Percentiles rank a stretch among this genome's conserved stretches.
phyloP scores from a whole-genome alignment of 2,797 vertebrate genomes.

The Chaunax sp. region DNA sequence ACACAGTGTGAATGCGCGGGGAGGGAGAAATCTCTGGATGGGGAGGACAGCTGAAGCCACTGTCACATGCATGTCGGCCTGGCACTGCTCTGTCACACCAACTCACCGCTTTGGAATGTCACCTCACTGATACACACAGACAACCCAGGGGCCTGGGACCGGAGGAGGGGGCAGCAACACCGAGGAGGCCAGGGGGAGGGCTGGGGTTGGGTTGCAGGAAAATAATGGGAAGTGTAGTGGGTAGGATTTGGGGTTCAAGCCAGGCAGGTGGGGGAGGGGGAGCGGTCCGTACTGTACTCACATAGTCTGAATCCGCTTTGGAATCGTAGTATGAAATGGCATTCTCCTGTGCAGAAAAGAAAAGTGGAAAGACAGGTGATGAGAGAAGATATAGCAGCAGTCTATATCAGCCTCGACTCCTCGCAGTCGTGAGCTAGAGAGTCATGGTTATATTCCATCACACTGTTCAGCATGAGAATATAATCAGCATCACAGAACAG shows the following conservation, averaged over 20 bases:
- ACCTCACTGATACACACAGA: conserved; percentile 73
- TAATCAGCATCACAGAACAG: conserved; percentile 84
- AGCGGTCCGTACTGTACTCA: conserved; percentile 85
- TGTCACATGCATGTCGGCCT: conserved; percentile 72
- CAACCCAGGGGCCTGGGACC: conserved; percentile 58
- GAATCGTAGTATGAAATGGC: conserved; percentile 97
- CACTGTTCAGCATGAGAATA: conserved; percentile 82
- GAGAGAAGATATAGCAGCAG: conserved; percentile 76
- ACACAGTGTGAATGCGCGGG: not conserved
- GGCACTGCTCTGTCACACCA: conserved; percentile 62
- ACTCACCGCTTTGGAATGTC: conserved; percentile 68
- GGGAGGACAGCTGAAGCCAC: conserved; percentile 61
- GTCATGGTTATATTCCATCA: conserved; percentile 82
- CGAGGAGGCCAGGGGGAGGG: conserved; percentile 24
- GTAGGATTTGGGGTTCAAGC: conserved; percentile 40
- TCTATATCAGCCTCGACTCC: conserved; percentile 68
- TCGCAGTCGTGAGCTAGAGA: conserved; percentile 66
- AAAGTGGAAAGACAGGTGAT: conserved; percentile 78
- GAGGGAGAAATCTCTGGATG: conserved; percentile 31
- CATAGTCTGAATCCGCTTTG: conserved; percentile 94
- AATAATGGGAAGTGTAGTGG: conserved; percentile 35
- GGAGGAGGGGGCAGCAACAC: conserved; percentile 52
- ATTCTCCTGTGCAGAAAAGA: conserved; percentile 89
- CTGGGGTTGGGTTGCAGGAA: conserved; percentile 57
- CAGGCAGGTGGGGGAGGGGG: conserved; percentile 53